Conservation (phyloP, 2,113 vertebrate species). For the Notarius quadriscutis region DNA sequence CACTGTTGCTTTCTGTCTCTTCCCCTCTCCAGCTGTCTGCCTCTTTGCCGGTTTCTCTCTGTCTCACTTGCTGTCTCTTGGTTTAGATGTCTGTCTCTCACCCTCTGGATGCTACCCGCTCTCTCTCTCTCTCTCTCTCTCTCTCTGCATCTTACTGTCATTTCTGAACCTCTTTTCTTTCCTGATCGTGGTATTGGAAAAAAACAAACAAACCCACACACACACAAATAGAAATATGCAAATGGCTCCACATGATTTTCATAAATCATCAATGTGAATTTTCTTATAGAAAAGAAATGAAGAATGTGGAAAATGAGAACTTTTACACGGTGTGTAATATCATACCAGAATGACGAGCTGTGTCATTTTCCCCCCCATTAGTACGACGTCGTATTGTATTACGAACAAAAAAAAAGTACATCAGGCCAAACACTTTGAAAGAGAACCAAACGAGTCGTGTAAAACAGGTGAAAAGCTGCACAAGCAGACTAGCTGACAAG, state of each 20-base stretch:
- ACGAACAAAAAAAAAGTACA: neutral
- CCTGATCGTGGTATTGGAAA: neutral
- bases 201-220: neutral
- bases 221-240: neutral
- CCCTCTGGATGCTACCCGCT: neutral
- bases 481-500: neutral
- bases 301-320: neutral
- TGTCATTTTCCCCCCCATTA: neutral
- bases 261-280: neutral
- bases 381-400: neutral
- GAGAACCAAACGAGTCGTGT: neutral
- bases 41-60: neutral
- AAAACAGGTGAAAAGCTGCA: neutral
- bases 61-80: neutral
- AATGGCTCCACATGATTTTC: neutral
- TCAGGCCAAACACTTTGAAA: neutral
- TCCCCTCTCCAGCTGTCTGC: neutral
- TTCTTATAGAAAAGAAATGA: neutral
- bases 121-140: neutral
- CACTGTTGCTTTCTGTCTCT: slow-evolving; percentile 8
- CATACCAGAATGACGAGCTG: neutral
- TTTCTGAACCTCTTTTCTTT: neutral
- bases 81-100: neutral
- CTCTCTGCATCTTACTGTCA: neutral
- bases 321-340: neutral